Evolutionary conservation across 2,888 invertebrate species (phyloP).

Genomic region (Linyphia triangularis): DNA sequence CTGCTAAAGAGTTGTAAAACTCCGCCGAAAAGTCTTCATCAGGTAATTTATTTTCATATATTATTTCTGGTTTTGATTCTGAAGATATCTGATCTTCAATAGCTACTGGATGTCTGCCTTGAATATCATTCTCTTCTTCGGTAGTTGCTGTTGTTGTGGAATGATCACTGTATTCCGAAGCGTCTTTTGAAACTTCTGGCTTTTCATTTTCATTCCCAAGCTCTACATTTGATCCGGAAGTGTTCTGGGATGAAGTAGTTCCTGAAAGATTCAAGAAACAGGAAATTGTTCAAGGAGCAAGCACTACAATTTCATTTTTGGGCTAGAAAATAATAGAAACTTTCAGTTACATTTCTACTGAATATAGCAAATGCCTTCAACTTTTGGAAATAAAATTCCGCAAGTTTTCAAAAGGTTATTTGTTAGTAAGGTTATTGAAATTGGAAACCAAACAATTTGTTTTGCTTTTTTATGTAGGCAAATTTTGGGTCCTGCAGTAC

Average conservation of each 20-base stretch:
- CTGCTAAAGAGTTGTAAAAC: conserved; percentile 57
- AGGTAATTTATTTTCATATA: not conserved
- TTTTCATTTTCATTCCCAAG: conserved; percentile 45
- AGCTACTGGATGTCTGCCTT: conserved; percentile 1
- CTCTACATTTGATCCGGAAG: conserved; percentile 39
- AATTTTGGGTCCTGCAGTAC: conserved; percentile 10
- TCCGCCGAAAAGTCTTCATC: conserved; percentile 19
- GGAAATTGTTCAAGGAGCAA: conserved; percentile 75
- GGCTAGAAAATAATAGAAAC: conserved; percentile 40
- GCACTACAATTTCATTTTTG: conserved; percentile 56
- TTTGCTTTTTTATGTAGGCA: not conserved
- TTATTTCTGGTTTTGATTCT: not conserved
- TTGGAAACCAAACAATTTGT: not conserved
- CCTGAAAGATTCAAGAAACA: conserved; percentile 76
- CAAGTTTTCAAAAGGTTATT: conserved; percentile 20
- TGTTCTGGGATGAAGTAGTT: conserved; percentile 53
- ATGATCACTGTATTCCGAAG: conserved; percentile 6
- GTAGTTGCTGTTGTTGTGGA: not conserved
- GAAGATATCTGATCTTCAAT: not conserved
- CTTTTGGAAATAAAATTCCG: not conserved
- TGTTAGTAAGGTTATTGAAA: conserved; percentile 51
- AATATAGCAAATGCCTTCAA: conserved; percentile 1
- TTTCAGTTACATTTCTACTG: not conserved
- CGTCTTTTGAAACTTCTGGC: conserved; percentile 10
- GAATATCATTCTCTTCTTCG: not conserved